Evolutionary conservation across 2,888 invertebrate genomes (phyloP), one percentile per base, ranked within the genome.

Genomic region (Diaphora mendica): DNA sequence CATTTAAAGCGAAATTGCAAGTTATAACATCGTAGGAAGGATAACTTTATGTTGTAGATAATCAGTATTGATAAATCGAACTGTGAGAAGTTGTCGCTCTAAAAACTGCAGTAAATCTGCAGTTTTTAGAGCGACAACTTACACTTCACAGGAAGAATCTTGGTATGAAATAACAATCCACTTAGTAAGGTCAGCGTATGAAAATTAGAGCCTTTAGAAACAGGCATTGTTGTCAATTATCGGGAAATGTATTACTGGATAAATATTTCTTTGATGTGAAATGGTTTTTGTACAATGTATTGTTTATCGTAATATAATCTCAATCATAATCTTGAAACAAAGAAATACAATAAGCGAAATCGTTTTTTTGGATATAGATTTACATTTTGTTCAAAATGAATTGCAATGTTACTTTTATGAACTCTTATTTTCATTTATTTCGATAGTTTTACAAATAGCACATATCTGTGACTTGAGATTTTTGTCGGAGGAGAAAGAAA

Each of bases 71-170:
- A 85, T 85, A 85, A 70, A 73, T 77, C 71, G 76, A 82, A 78
- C 85, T 91, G 91, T 92, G 91, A 89, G 92, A 92, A 92, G 86
- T 90, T 87, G 85, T 85, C 88, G 91, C 90, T 90, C 90, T 91
- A 87, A 88, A 91, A 89, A 90, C 86, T 79, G 79, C 85, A 82
- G 86, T 89, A 87, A n/a, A n/a, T n/a, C n/a, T n/a, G n/a, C n/a
- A n/a, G n/a, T n/a, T n/a, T n/a, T n/a, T n/a, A n/a, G n/a, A n/a
- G n/a, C n/a, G n/a, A n/a, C n/a, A 81, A 82, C 85, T 86, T 86
- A 83, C 85, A 79, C 76, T 80, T 64, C 67, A 78, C 74, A 85
- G 80, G 81, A 83, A 86, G 86, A 84, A 82, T 72, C 62, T 35
- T 20, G 70, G 79, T 80, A 77, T 81, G 74, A 81, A 79, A 79